Base-by-base conservation (phyloP, 2,113 vertebrate genomes). In the Syngnathus floridae region DNA sequence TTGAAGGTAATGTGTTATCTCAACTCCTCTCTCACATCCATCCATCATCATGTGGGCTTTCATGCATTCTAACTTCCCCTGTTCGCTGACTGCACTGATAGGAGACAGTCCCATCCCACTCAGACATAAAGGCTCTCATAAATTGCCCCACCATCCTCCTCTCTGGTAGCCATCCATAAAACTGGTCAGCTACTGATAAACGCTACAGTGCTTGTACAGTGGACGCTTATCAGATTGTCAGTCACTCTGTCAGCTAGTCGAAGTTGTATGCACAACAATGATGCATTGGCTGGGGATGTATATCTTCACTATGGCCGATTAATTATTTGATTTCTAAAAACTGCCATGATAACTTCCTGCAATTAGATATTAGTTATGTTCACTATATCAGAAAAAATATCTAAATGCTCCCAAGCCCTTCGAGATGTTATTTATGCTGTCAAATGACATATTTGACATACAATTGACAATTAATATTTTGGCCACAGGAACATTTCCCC, bases 181-280 rank as follows among this genome's bases (percentile, higher is more conserved):
- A 67, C 81, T 82, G 76, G 69, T 74, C 49, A 51, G 55, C 75
- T 76, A 64, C 83, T 87, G 89, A 88, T 88, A 88, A 88, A 79
- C 35, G 65, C 71, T 59, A 75, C 71, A 72, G 54, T 66, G 70
- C 77, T 74, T 74, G 73, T 82, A 76, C 66, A 72, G 72, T 65
- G 67, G 37, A 55, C n/a, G 37, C 75, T 86, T 88, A 90, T 89
- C 88, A 86, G 85, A 88, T 87, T 37, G 37, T 58, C 81, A 79
- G 67, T 41, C 26, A 59, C 17, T 38, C 35, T 35, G 37, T 60
- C 81, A 80, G 67, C 37, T 21, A n/a, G 57, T n/a, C 17, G 8
- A 46, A 1, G 57, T 38, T 19, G 35, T 10, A 5, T 21, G 57
- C 57, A 21, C 36, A 60, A 21, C 37, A 13, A 9, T 51, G 60